Evolutionary conservation across 2,888 invertebrate genomes (phyloP), one percentile per base, ranked within the genome.

Genomic region (Lamellibrachia columna): DNA sequence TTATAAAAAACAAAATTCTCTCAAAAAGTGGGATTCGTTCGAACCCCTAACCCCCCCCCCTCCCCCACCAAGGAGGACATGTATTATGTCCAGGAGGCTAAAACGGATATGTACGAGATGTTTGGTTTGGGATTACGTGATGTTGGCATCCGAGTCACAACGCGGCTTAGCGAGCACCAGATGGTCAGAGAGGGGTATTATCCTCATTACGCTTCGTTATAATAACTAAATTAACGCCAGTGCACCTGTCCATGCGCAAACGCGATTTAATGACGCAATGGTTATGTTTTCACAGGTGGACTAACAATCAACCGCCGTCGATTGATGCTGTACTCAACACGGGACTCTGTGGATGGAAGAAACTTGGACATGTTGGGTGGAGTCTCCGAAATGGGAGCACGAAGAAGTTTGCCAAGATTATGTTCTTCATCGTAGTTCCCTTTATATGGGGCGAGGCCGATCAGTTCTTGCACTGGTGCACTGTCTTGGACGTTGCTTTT

Each of bases 121-220:
- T 75, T 75, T 75, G 75, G 3, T 22, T 22, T 75, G 75, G 75
- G 75, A 75, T 75, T 75, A 75, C 22, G 22, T 75, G 22, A 75
- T 75, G 15, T 75, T 75, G 22, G 75, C 75, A 6, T 22, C 75
- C 75, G 22, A 60, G n/a, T 22, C 22, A 2, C 75, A 15, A 11
- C 55, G 9, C 75, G 22, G 75, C 22, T 75, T 75, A 75, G 6
- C 22, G 75, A 22, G n/a, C 75, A 75, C 75, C 75, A 75, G 75
- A 75, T 75, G 75, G 75, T 75, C 75, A 22, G n/a, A 75, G 75
- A 75, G n/a, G 75, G 60, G 75, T 75, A 75, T 75, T 75, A 75
- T 75, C 75, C 75, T 75, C 75, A 75, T 75, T 75, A 75, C 22
- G 22, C 22, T 6, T 15, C 2, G 75, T 22, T 4, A n/a, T 75